These are phyloP conservation scores for Ferrisia virgata DNA, from an alignment of 2,888 invertebrate genomes.

Conservation along the genomic window DNA sequence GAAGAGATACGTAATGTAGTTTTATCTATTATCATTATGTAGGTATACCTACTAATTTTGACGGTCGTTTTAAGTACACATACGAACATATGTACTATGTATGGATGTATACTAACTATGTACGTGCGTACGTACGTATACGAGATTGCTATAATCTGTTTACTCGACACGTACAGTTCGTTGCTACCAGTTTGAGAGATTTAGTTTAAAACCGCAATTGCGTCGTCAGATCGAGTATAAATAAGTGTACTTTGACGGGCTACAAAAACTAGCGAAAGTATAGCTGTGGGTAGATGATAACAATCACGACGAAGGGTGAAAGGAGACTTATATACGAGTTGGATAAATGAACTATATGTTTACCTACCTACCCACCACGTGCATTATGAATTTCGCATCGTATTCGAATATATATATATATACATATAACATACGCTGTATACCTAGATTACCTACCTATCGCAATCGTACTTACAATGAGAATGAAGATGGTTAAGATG, in stretches of 20 bases:
- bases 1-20: not conserved
- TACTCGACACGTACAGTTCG: not conserved
- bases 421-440: too few relatives aligned
- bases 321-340: not conserved
- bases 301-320: not conserved
- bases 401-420: too few relatives aligned
- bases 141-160: not conserved
- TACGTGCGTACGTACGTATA: not conserved
- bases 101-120: not conserved
- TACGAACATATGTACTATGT: not conserved
- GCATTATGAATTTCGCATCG: too few relatives aligned
- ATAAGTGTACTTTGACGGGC: not conserved
- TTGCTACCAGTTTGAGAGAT: not conserved
- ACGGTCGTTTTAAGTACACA: not conserved
- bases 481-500: not conserved
- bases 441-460: not conserved
- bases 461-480: not conserved
- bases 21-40: not conserved
- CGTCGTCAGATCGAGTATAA: not conserved
- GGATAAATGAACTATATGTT: not conserved
- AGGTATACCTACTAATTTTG: too few relatives aligned
- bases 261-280: not conserved
- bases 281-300: too few relatives aligned
- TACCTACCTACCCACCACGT: too few relatives aligned
- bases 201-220: not conserved